These are phyloP conservation scores for Campylomormyrus numenius DNA, from an alignment of 2,113 vertebrate species.

Conservation along the genomic window DNA sequence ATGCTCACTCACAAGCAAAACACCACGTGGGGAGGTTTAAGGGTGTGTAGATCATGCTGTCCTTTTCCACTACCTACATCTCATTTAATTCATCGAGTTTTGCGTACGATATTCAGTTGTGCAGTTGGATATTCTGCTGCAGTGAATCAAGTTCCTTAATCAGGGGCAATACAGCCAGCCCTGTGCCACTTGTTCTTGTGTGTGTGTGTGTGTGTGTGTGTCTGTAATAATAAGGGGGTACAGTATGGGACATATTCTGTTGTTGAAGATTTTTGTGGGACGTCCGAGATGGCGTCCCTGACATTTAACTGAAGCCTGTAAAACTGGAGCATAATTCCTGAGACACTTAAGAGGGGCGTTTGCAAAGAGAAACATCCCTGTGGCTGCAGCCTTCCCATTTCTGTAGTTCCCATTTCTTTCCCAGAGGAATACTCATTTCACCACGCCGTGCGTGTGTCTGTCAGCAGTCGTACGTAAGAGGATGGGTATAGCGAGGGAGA, in stretches of 20 bases:
- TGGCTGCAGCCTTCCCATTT: not conserved
- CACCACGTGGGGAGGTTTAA: not conserved
- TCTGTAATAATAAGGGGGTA: not conserved
- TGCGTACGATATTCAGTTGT: not conserved
- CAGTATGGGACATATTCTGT: not conserved
- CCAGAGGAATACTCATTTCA: not conserved
- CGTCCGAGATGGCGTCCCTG: not conserved
- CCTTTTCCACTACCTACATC: not conserved
- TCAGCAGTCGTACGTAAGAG: conserved; percentile 15
- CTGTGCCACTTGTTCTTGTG: not conserved
- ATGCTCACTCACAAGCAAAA: not conserved
- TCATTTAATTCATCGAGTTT: not conserved
- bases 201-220: not conserved
- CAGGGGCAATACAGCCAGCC: not conserved
- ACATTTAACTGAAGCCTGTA: not conserved
- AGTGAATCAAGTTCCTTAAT: not conserved
- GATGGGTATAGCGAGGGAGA: conserved; percentile 6
- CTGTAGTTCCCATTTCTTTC: not conserved
- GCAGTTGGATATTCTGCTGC: not conserved
- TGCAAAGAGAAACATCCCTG: not conserved
- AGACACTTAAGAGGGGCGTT: not conserved
- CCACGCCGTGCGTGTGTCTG: not conserved
- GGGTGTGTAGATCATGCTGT: not conserved
- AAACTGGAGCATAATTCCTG: not conserved
- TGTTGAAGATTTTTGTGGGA: not conserved